Evolutionary conservation across 2,797 vertebrate genomes (phyloP).

Genomic region (Macropodus opercularis): DNA sequence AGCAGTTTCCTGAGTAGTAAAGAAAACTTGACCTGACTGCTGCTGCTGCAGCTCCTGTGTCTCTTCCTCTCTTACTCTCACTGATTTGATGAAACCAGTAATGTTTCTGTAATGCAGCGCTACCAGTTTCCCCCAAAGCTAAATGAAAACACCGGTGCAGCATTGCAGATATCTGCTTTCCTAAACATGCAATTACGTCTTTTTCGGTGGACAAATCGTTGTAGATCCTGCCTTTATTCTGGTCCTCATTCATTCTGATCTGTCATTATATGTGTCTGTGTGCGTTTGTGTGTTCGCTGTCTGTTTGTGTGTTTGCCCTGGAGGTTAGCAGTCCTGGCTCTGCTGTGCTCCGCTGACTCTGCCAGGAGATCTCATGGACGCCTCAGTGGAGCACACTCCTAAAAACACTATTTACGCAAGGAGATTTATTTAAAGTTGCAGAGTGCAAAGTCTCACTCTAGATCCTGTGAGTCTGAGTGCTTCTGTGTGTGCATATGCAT

Average conservation of each 20-base stretch:
- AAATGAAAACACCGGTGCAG: conserved; percentile 21
- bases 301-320: conserved; percentile 62
- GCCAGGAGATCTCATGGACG: conserved; percentile 67
- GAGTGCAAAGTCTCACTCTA: conserved; percentile 35
- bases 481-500: too few species aligned
- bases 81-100: too few species aligned
- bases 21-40: conserved; percentile 31
- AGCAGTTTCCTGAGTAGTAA: background rate
- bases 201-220: conserved; percentile 42
- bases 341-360: conserved; percentile 61
- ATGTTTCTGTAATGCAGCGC: background rate
- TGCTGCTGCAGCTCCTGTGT: conserved; percentile 7
- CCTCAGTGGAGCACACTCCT: conserved; percentile 65
- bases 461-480: conserved; percentile 18
- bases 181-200: conserved; percentile 39
- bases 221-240: conserved; percentile 28
- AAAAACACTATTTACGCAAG: conserved; percentile 72
- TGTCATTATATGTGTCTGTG: conserved; percentile 45
- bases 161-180: conserved; percentile 27
- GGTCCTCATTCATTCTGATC: conserved; percentile 35
- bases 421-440: conserved; percentile 71
- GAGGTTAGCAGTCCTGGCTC: conserved; percentile 61
- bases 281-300: conserved; percentile 28
- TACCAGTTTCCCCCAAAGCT: conserved; percentile 28
- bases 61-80: background rate